phyloP scores from a whole-genome alignment of 2,888 invertebrate species.

The Cheilosia impressa region DNA sequence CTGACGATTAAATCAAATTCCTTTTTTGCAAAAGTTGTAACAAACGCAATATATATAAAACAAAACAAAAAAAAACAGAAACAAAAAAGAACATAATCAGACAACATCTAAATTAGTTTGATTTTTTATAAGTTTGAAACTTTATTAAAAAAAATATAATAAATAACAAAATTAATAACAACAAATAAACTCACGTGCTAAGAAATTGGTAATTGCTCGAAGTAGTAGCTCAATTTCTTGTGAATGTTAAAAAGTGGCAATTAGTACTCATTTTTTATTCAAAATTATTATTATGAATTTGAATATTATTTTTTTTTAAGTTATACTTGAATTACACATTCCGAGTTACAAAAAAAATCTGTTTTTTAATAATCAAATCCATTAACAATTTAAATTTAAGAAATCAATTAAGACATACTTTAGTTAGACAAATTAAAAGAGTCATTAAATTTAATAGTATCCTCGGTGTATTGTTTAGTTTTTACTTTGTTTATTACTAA shows the following conservation, averaged over 20 bases:
- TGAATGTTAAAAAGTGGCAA: constrained; percentile 70
- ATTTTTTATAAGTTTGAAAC: constrained; percentile 57
- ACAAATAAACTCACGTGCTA: constrained; percentile 77
- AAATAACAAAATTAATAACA: constrained; percentile 77
- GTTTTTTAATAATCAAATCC: constrained; percentile 32
- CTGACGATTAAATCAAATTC: constrained; percentile 35
- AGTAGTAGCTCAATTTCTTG: constrained; percentile 70
- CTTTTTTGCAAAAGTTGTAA: constrained; percentile 46
- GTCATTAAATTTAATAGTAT: constrained; percentile 42
- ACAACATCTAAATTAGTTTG: constrained; percentile 72
- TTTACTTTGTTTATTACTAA: constrained; percentile 62
- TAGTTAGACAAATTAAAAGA: constrained; percentile 40
- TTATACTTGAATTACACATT: constrained; percentile 48
- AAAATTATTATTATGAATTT: constrained; percentile 52
- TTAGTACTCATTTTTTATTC: constrained; percentile 76
- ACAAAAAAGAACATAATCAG: constrained; percentile 57
- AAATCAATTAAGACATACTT: constrained; percentile 35
- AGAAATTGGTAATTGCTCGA: constrained; percentile 74
- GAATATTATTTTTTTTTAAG: constrained; percentile 40
- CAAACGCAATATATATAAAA: constrained; percentile 46
- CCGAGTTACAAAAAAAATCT: constrained; percentile 25
- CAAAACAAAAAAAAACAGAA: constrained; percentile 16
- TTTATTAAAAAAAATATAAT: constrained; percentile 76
- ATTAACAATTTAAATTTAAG: constrained; percentile 38
- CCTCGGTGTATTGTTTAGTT: constrained; percentile 42